Base-by-base conservation (phyloP, 2,888 invertebrate species). In the Acronicta aceris region DNA sequence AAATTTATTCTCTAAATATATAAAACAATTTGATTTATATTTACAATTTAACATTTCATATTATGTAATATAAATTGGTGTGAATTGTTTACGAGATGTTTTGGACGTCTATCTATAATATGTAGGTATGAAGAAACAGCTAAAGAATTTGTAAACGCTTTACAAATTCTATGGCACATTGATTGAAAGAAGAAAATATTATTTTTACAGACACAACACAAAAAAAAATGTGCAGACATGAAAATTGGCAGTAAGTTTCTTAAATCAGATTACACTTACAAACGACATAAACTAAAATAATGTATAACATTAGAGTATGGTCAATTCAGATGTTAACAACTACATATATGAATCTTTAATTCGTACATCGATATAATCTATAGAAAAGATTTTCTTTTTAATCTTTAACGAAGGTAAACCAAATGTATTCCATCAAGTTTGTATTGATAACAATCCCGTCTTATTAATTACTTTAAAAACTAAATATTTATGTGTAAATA, bases 1-100 rank as follows among this genome's bases (percentile, higher is more conserved):
- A 84, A 84, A 86, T 93, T 91, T 92, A 92, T 86, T 93, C 81
- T 89, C 89, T 89, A 92, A 89, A 91, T 88, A 88, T 91, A 90
- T 91, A 92, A 90, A 91, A 91, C 81, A 86, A 89, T 89, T 77
- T 90, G 86, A 87, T 90, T 87, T 75, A 74, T 86, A 89, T 89
- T 86, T 87, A 88, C 86, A 89, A 69, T 67, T 72, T 51, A 58
- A 13, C 40, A 46, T 54, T 60, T 51, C 17, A 40, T 71, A 33
- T 59, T 38, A 62, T 33, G 36, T 48, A 47, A 59, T 50, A 43
- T 43, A 25, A 43, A 64, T 62, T 64, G 46, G 51, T 65, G 40
- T 65, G 56, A 57, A 58, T 43, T 8, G 50, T 64, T 62, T 49
- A 62, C 46, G 33, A 78, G 43, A 67, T 67, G 64, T 55, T 42